These are phyloP conservation scores for Idaea dimidiata DNA, from an alignment of 2,888 invertebrate genomes.

Conservation along the genomic window DNA sequence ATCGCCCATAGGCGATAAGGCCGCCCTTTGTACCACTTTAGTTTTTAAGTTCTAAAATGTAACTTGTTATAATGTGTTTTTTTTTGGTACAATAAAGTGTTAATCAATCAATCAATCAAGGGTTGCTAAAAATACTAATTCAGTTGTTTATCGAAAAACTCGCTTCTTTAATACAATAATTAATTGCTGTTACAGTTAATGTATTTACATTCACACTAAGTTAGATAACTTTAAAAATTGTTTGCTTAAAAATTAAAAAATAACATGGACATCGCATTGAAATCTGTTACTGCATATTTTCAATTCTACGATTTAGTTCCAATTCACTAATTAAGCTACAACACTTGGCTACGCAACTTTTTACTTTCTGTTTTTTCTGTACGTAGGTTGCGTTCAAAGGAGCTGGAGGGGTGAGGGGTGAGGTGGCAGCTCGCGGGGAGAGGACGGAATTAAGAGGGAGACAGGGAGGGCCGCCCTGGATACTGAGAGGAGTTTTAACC, in stretches of 20 bases:
- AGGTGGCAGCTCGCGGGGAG: slow-evolving; percentile 50
- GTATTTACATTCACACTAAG: not conserved
- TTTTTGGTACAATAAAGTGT: too few relatives aligned
- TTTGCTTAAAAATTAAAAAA: not conserved
- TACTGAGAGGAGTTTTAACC: slow-evolving; percentile 83
- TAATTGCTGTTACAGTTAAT: too few relatives aligned
- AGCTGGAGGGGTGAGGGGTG: slow-evolving; percentile 62
- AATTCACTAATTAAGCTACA: slow-evolving; percentile 72
- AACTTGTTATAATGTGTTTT: too few relatives aligned
- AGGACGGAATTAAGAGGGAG: slow-evolving; percentile 73
- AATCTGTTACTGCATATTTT: not conserved
- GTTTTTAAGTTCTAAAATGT: too few relatives aligned
- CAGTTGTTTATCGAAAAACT: too few relatives aligned
- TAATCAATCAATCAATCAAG: too few relatives aligned
- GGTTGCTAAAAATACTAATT: too few relatives aligned
- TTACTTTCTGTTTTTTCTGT: slow-evolving; percentile 82
- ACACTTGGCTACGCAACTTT: slow-evolving; percentile 65
- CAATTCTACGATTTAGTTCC: not conserved
- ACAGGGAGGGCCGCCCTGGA: slow-evolving; percentile 74
- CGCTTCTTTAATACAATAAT: too few relatives aligned
- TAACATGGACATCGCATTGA: not conserved
- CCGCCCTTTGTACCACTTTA: too few relatives aligned
- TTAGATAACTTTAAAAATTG: not conserved
- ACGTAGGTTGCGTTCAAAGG: slow-evolving; percentile 81
- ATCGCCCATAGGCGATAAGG: too few relatives aligned